Percentiles rank a stretch among this genome's conserved stretches.
Conservation (phyloP, 2,797 vertebrate species). For the Myotis pilosus region DNA sequence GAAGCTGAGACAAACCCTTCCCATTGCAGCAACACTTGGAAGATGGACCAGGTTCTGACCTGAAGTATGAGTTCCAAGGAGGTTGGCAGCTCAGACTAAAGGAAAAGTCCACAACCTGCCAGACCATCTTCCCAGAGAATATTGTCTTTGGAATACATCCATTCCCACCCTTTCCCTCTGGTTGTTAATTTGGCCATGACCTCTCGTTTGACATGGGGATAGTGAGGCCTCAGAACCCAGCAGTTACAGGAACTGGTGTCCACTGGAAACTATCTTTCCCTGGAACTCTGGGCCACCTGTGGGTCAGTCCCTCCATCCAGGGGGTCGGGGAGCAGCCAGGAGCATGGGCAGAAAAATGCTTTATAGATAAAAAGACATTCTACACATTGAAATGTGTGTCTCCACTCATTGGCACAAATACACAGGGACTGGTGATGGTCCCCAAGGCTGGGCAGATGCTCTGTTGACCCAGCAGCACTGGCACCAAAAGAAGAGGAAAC, state of each 20-base stretch:
- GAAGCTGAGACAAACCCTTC: neutral
- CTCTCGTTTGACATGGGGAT: neutral
- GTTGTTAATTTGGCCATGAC: constrained; percentile 42
- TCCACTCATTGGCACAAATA: neutral
- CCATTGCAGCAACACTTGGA: neutral
- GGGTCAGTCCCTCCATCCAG: neutral
- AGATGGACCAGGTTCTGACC: neutral
- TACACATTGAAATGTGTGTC: neutral
- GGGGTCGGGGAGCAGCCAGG: neutral
- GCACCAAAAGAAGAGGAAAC: neutral
- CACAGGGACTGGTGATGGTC: neutral
- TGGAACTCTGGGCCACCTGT: neutral
- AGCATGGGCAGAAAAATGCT: neutral
- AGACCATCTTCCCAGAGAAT: neutral
- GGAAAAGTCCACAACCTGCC: neutral
- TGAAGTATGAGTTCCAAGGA: neutral
- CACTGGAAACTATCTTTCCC: neutral
- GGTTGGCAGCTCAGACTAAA: neutral
- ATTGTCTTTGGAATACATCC: constrained; percentile 41
- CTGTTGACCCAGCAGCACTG: neutral
- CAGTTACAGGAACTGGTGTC: neutral
- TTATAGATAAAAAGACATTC: neutral
- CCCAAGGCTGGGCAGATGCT: neutral
- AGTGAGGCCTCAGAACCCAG: neutral
- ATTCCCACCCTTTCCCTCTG: constrained; percentile 43